Conservation (phyloP, 2,888 invertebrate species). For the Blastobasis lacticolella region DNA sequence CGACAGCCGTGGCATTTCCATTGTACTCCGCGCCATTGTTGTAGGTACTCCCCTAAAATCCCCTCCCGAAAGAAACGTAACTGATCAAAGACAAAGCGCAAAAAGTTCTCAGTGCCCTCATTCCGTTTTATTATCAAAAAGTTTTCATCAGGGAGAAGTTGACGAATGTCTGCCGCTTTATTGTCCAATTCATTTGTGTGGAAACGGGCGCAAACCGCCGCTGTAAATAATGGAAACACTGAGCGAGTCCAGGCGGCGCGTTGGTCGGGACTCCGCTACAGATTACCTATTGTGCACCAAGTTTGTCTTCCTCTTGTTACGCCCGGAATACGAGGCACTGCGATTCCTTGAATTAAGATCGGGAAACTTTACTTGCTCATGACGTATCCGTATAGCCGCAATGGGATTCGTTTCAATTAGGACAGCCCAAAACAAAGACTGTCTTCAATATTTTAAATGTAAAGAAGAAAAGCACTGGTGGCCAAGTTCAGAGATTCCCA, state of each 20-base stretch:
- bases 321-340: slow-evolving; percentile 32
- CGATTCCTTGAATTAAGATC: no score
- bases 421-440: no score
- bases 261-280: slow-evolving; percentile 16
- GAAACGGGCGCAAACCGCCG: slow-evolving; percentile 39
- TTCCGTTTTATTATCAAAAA: slow-evolving; percentile 53
- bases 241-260: slow-evolving; percentile 19
- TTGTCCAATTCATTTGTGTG: slow-evolving; percentile 56
- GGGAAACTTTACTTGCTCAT: no score
- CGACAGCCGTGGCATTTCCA: background rate
- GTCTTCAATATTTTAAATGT: no score
- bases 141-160: slow-evolving; percentile 49
- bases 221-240: slow-evolving; percentile 50
- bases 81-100: slow-evolving; percentile 48
- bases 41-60: slow-evolving; percentile 26
- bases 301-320: slow-evolving; percentile 48
- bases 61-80: slow-evolving; percentile 30
- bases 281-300: slow-evolving; percentile 48
- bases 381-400: no score
- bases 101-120: slow-evolving; percentile 39
- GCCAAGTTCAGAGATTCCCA: no score
- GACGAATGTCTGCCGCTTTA: slow-evolving; percentile 50
- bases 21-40: slow-evolving; percentile 17
- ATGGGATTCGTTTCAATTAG: no score
- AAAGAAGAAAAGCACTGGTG: no score